Evolutionary conservation across 2,113 vertebrate genomes (phyloP), one percentile per base, ranked within the genome.

Genomic region (Ardeotis arabs): DNA sequence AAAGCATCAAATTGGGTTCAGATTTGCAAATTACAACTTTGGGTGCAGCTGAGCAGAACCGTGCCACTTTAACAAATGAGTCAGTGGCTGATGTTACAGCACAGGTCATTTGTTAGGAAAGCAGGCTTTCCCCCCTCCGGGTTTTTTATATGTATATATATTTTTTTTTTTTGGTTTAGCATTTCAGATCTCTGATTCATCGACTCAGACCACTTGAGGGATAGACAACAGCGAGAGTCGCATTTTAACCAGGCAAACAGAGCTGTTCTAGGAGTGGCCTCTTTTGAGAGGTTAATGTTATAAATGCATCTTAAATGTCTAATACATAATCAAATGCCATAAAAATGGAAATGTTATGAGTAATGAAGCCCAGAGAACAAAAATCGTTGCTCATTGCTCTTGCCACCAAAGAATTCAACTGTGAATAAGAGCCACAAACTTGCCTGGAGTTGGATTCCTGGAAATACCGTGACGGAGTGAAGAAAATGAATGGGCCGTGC

Each of bases 231-330:
- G 62, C 66, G 4, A 83, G 95, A 75, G 95, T 7, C 28, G 93
- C 95, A 97, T 97, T 92, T 95, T 96, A 97, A 97, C 53, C 3
- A 95, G 87, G 95, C 87, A 86, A 92, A 88, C 74, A 79, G 80
- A 95, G 91, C 87, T 76, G 86, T 2, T 84, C 88, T 63, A 81
- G 94, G 94, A 91, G 94, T 47, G 62, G 90, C 93, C 96, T 93
- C 83, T 95, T 74, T 68, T 33, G 78, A 94, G 98, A 97, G 97
- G 95, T 96, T 97, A 97, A 97, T 97, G 64, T 92, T 96, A 93
- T 97, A 97, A 98, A 97, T 97, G 91, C 93, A 94, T 95, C 93
- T 96, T 96, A 96, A 98, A 97, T 95, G 92, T 74, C 96, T 97
- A 96, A 96, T 80, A 82, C 92, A 82, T 96, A 97, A 95, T 84